Evolutionary conservation across 2,888 invertebrate species (phyloP).

Genomic region (Xestoiulus laeticollis): DNA sequence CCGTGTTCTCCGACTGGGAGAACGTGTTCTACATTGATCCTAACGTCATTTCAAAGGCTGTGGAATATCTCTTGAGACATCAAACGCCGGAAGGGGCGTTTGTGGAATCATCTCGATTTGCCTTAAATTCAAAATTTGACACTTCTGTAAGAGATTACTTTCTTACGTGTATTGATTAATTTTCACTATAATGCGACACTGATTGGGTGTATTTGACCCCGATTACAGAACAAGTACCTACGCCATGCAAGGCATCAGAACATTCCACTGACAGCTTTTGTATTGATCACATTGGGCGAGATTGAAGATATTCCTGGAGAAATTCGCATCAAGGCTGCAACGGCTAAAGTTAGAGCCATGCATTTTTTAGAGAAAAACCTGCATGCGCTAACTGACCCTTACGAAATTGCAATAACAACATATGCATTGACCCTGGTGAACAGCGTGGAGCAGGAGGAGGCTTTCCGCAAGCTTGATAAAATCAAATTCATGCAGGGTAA

Average conservation of each 20-base stretch:
- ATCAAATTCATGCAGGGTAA: constrained; percentile 61
- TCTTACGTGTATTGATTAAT: background rate
- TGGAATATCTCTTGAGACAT: constrained; percentile 62
- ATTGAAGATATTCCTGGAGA: constrained; percentile 63
- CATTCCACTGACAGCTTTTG: constrained; percentile 68
- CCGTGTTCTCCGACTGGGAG: constrained; percentile 70
- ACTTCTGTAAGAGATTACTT: background rate
- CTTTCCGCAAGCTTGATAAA: constrained; percentile 61
- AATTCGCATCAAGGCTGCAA: constrained; percentile 60
- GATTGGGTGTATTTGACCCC: no score
- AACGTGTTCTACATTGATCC: constrained; percentile 68
- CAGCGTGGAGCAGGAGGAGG: constrained; percentile 64
- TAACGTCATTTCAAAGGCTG: constrained; percentile 63
- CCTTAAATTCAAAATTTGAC: constrained; percentile 57
- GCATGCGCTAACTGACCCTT: constrained; percentile 63
- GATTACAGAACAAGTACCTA: constrained; percentile 2
- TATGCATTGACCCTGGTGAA: constrained; percentile 66
- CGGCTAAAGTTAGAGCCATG: constrained; percentile 61
- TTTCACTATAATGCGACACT: no score
- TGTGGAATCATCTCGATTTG: constrained; percentile 57
- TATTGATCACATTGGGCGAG: constrained; percentile 66
- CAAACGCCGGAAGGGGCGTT: constrained; percentile 63
- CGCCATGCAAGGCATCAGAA: constrained; percentile 57
- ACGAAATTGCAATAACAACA: constrained; percentile 67
- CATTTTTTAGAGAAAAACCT: constrained; percentile 63